Percentiles rank a stretch among this genome's conserved stretches.
These are phyloP conservation scores for Astropecten irregularis DNA, from an alignment of 53 echinoderm and acorn worm species.

Conservation along the genomic window DNA sequence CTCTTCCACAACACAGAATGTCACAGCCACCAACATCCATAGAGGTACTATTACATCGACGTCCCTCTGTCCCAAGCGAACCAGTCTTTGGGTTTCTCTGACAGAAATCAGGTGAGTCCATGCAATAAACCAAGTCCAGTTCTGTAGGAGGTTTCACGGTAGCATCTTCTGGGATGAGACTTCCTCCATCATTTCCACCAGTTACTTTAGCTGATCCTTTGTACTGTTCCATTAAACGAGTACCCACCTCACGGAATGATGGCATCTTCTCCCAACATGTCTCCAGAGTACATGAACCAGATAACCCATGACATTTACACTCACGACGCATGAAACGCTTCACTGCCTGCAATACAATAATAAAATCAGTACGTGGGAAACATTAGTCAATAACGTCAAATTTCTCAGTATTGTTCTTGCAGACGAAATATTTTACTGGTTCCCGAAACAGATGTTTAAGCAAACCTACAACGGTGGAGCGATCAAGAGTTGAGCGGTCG, in stretches of 20 bases:
- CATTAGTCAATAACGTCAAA: no score
- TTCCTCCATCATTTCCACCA: conserved; percentile 88
- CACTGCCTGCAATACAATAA: conserved; percentile 71
- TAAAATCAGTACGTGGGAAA: no score
- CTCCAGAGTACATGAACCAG: conserved; percentile 77
- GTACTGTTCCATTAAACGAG: conserved; percentile 78
- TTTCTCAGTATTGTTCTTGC: no score
- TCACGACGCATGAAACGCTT: conserved; percentile 73
- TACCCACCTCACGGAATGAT: conserved; percentile 80
- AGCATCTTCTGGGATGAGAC: conserved; percentile 69
- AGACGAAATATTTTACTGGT: no score
- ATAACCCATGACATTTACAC: conserved; percentile 87
- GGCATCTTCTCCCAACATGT: conserved; percentile 97
- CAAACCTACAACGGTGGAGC: no score
- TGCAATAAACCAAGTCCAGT: conserved; percentile 79
- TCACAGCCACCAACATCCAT: conserved; percentile 85
- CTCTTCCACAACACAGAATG: conserved; percentile 91
- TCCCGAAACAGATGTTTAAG: no score
- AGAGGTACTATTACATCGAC: conserved; percentile 91
- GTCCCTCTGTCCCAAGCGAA: conserved; percentile 83
- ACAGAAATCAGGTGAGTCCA: conserved; percentile 90
- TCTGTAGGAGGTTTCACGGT: conserved; percentile 74
- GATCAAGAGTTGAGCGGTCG: no score
- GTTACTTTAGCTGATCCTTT: conserved; percentile 92
- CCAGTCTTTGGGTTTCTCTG: conserved; percentile 78